Conservation (phyloP, 2,888 invertebrate species). For the Agriotes lineatus region DNA sequence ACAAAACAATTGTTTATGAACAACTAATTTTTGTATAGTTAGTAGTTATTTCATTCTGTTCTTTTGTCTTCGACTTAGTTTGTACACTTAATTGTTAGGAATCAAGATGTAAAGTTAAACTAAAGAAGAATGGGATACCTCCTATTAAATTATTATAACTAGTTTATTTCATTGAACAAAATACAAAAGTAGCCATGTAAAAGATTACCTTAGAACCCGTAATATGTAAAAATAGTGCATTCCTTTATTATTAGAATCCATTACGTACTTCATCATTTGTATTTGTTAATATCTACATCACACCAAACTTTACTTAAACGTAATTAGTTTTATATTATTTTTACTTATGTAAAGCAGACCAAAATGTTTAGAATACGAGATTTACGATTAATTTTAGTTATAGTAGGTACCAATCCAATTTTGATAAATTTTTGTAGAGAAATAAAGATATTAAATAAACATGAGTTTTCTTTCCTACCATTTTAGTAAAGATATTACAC, state of each 20-base stretch:
- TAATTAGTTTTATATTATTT: conserved; percentile 7
- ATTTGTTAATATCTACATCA: conserved; percentile 8
- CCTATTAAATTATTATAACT: too few species aligned
- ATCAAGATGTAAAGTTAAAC: too few species aligned
- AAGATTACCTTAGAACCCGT: background rate
- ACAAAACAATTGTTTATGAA: too few species aligned
- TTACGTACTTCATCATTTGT: background rate
- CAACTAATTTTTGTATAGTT: too few species aligned
- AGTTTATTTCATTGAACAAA: background rate
- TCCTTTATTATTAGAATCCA: background rate
- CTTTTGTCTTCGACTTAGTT: too few species aligned
- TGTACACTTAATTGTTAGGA: too few species aligned
- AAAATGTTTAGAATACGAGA: background rate
- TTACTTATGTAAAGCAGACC: background rate
- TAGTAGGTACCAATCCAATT: background rate
- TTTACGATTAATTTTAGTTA: background rate
- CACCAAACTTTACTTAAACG: background rate
- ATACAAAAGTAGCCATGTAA: background rate
- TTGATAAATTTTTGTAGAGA: background rate
- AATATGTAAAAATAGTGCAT: background rate
- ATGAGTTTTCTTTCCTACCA: too few species aligned
- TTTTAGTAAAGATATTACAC: too few species aligned
- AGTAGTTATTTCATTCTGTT: too few species aligned
- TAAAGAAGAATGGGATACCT: too few species aligned
- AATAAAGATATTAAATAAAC: background rate